phyloP scores from a whole-genome alignment of 2,888 invertebrate species.

The Cephus rjabovi region DNA sequence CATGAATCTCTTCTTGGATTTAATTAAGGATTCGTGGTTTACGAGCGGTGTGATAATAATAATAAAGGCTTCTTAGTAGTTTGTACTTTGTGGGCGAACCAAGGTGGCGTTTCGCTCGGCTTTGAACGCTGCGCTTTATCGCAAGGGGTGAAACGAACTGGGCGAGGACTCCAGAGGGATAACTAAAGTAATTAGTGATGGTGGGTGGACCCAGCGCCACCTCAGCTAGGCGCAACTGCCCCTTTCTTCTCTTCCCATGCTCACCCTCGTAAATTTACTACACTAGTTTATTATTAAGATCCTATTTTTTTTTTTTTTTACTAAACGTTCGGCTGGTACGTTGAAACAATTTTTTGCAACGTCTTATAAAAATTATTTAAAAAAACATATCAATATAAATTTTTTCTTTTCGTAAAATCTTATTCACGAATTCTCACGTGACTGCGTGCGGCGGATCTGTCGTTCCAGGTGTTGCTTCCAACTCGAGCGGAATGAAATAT shows the following conservation, averaged over 20 bases:
- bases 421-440: neutral
- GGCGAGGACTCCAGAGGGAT: conserved; percentile 43
- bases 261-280: conserved; percentile 28
- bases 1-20: conserved; percentile 43
- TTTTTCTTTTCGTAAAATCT: neutral
- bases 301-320: neutral
- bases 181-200: conserved; percentile 58
- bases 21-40: conserved; percentile 47
- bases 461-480: neutral
- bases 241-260: conserved; percentile 20
- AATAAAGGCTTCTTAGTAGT: conserved; percentile 46
- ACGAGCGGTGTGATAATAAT: conserved; percentile 40
- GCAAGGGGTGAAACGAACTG: conserved; percentile 43
- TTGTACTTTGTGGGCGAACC: conserved; percentile 34
- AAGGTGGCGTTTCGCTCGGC: conserved; percentile 20
- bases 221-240: conserved; percentile 10
- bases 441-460: neutral
- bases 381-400: too few species aligned
- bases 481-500: conserved; percentile 15
- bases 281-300: conserved; percentile 30
- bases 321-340: too few species aligned
- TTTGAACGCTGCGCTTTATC: conserved; percentile 43
- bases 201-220: conserved; percentile 44
- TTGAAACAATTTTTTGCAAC: neutral
- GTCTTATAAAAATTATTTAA: neutral